A percentile compares a stretch with the other conserved stretches of the same genome.
These are phyloP conservation scores for Characodon lateralis DNA, from an alignment of 2,797 vertebrate species.

Conservation along the genomic window DNA sequence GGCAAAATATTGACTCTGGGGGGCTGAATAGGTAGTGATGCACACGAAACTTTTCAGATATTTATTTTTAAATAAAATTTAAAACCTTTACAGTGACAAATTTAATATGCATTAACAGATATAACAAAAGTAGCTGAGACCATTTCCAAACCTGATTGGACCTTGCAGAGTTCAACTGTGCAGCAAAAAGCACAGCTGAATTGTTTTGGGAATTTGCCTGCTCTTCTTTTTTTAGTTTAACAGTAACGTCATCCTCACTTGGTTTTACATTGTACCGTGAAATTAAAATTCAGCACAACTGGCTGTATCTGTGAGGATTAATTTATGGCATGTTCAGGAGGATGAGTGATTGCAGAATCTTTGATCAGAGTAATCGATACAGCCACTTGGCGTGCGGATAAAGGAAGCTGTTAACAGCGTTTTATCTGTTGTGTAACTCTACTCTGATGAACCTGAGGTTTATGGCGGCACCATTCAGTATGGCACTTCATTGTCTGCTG, in stretches of 20 bases:
- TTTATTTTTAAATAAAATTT: neutral
- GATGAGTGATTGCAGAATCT: constrained; percentile 74
- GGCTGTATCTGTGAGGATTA: constrained; percentile 38
- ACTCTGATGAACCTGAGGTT: constrained; percentile 76
- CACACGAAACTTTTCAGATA: neutral
- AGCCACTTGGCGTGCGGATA: constrained; percentile 81
- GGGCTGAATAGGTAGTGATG: neutral
- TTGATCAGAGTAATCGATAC: constrained; percentile 84
- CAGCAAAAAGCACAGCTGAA: constrained; percentile 2
- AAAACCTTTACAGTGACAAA: neutral
- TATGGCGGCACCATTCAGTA: constrained; percentile 77
- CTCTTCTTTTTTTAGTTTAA: neutral
- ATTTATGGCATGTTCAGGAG: constrained; percentile 34
- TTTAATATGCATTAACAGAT: neutral
- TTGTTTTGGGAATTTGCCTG: neutral
- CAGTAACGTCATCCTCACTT: neutral
- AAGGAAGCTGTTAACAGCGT: constrained; percentile 86
- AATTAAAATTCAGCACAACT: constrained; percentile 28
- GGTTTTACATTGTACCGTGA: constrained; percentile 12
- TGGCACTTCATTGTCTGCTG: constrained; percentile 76
- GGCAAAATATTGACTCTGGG: too few relatives aligned
- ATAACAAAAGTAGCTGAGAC: neutral
- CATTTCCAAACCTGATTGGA: neutral
- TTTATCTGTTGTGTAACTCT: constrained; percentile 80
- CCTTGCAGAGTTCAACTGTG: neutral